Evolutionary conservation across 2,113 vertebrate genomes (phyloP).

Genomic region (Cryptotis parvus): DNA sequence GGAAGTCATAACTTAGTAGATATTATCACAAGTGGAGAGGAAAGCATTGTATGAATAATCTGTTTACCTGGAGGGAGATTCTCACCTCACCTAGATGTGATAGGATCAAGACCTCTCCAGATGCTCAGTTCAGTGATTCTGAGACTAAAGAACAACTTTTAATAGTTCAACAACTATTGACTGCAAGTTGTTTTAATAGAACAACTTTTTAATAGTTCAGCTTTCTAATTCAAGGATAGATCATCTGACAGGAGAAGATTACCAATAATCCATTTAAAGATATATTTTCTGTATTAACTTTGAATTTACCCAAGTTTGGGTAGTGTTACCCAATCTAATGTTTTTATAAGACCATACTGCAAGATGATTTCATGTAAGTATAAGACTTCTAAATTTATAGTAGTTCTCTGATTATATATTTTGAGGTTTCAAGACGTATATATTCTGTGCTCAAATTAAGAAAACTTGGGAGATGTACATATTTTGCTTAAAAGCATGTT

Average conservation of each 20-base stretch:
- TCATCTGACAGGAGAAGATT: no score
- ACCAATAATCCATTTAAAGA: not conserved
- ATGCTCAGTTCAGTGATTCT: not conserved
- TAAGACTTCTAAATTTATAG: not conserved
- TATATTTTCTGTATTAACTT: not conserved
- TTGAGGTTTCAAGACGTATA: not conserved
- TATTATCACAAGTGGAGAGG: rapidly evolving
- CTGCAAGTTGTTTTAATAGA: no score
- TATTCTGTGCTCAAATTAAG: not conserved
- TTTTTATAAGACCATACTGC: no score
- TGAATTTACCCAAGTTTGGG: not conserved
- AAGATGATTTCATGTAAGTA: no score
- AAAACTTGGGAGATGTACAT: not conserved
- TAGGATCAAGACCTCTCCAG: rapidly evolving
- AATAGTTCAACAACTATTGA: no score
- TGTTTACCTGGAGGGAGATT: not conserved
- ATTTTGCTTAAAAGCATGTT: not conserved
- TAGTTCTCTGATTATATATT: not conserved
- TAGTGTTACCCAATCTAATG: no score
- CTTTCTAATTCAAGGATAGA: not conserved
- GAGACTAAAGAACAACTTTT: not conserved
- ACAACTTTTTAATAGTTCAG: not conserved
- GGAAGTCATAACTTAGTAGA: not conserved
- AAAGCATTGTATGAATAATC: rapidly evolving
- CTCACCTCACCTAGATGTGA: not conserved